Conservation (phyloP, 2,113 vertebrate genomes). For the Talpa occidentalis region DNA sequence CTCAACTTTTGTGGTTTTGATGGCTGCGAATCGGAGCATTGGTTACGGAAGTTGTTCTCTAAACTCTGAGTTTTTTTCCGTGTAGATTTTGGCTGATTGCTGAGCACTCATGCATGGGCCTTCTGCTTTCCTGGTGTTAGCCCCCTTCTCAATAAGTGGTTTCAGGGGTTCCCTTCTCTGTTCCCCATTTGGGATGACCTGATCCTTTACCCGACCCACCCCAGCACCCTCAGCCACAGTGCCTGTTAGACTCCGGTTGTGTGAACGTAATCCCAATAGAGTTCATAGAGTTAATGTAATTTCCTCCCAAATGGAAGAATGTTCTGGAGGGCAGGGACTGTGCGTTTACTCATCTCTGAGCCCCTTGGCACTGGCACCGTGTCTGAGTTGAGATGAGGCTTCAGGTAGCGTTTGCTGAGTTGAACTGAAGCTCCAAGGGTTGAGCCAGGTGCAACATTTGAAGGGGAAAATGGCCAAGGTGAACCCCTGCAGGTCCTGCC, state of each 20-base stretch:
- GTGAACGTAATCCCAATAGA: background rate
- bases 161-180: background rate
- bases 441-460: background rate
- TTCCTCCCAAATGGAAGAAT: background rate
- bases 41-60: background rate
- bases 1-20: background rate
- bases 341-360: background rate
- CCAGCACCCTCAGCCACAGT: background rate
- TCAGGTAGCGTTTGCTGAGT: background rate
- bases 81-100: background rate
- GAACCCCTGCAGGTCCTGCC: too few relatives aligned
- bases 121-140: background rate
- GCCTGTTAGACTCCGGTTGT: background rate
- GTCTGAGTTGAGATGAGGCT: background rate
- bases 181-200: too few relatives aligned
- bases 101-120: fast-evolving
- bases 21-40: background rate
- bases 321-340: background rate
- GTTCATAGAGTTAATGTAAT: background rate
- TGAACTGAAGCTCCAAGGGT: background rate
- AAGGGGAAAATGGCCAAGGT: background rate
- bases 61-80: background rate
- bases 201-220: background rate
- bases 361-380: background rate
- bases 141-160: background rate